Percentiles rank a stretch among this genome's conserved stretches.
phyloP scores from a whole-genome alignment of 2,797 vertebrate genomes.

The Sitta carolinensis region DNA sequence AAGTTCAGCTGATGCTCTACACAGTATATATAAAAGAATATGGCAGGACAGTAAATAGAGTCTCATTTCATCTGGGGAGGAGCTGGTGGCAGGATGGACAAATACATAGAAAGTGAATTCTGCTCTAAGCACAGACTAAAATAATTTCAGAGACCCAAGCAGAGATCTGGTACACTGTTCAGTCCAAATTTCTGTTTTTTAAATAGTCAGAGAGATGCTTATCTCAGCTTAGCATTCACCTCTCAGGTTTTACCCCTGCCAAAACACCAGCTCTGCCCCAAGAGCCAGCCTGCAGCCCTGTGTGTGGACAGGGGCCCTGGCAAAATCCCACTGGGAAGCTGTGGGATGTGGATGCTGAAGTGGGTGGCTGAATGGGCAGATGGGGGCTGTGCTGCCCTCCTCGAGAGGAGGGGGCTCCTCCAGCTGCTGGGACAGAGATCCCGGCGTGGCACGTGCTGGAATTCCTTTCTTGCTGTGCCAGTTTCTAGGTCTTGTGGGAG shows the following conservation, averaged over 20 bases:
- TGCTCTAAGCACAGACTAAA: background rate
- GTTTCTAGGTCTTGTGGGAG: constrained; percentile 16
- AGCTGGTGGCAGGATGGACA: background rate
- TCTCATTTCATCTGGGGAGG: background rate
- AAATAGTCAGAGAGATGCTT: background rate
- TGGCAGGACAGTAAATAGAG: background rate
- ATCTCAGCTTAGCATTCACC: background rate
- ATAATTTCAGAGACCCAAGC: background rate
- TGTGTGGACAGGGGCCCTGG: background rate
- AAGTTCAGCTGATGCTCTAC: background rate
- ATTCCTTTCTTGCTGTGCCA: constrained; percentile 46
- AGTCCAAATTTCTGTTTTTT: background rate
- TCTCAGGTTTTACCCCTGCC: background rate
- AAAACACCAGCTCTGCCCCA: fast-evolving
- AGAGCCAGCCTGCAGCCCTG: background rate
- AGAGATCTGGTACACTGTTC: fast-evolving
- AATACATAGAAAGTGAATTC: background rate
- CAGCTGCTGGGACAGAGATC: background rate
- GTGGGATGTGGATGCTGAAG: background rate
- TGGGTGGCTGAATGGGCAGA: background rate
- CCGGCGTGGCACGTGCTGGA: background rate
- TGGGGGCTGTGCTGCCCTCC: background rate
- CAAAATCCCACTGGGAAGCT: background rate
- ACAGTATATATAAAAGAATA: background rate
- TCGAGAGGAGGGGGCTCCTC: background rate